Percentiles rank a stretch among this genome's conserved stretches.
phyloP scores from a whole-genome alignment of 1,140 invertebrate species.

The Lycorma delicatula region DNA sequence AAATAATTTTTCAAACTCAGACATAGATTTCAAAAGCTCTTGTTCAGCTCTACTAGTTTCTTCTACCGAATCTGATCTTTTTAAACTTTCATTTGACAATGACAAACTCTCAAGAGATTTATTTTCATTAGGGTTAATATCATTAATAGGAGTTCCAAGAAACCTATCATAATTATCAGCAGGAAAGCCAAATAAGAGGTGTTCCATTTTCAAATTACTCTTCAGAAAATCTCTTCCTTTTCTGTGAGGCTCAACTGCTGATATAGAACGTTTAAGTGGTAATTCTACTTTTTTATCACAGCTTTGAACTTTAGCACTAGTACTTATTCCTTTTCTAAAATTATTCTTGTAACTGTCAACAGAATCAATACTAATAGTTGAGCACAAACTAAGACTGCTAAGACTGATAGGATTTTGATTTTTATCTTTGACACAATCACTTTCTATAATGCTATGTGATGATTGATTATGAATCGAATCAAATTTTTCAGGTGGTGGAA shows the following conservation, averaged over 20 bases:
- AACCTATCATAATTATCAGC: conserved; percentile 1
- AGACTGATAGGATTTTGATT: conserved; percentile 29
- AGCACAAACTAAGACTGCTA: conserved; percentile 41
- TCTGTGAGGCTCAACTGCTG: conserved; percentile 15
- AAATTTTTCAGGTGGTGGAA: too few species aligned
- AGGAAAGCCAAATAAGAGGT: conserved; percentile 19
- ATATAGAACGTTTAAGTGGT: conserved; percentile 16
- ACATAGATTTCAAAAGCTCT: conserved; percentile 28
- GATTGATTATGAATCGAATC: too few species aligned
- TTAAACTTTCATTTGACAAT: background rate
- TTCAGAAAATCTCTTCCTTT: conserved; percentile 7
- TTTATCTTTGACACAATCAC: conserved; percentile 1
- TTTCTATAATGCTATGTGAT: too few species aligned
- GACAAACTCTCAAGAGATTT: background rate
- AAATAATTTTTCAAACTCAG: conserved; percentile 30
- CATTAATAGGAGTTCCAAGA: conserved; percentile 5
- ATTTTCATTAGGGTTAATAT: background rate
- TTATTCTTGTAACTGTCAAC: conserved; percentile 22
- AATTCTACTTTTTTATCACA: conserved; percentile 7
- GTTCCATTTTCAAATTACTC: conserved; percentile 24
- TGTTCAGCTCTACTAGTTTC: conserved; percentile 28
- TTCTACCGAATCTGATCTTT: conserved; percentile 8
- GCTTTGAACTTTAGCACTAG: conserved; percentile 9
- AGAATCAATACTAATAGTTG: conserved; percentile 35
- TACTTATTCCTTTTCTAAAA: conserved; percentile 2